Evolutionary conservation across 2,888 invertebrate genomes (phyloP).

Genomic region (Perizoma affinitatum): DNA sequence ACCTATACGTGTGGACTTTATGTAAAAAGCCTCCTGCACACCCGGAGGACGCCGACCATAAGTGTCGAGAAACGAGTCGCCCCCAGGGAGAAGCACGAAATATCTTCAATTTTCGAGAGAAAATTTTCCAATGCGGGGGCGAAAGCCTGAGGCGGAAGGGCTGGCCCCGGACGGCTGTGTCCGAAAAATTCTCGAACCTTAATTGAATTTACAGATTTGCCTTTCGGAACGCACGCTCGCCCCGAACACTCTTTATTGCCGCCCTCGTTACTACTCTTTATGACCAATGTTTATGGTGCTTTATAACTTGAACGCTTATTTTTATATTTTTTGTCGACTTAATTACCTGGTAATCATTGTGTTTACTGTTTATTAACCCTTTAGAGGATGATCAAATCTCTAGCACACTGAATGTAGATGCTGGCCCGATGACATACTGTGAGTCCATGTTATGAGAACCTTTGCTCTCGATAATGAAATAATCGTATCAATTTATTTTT

Average conservation of each 20-base stretch:
- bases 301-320: slow-evolving; percentile 52
- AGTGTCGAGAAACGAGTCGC: slow-evolving; percentile 83
- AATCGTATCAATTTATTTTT: too few relatives aligned
- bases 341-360: neutral
- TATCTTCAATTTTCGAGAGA: slow-evolving; percentile 84
- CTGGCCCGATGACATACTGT: too few relatives aligned
- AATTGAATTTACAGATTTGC: slow-evolving; percentile 84
- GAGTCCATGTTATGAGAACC: too few relatives aligned
- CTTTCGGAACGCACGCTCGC: slow-evolving; percentile 73
- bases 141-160: slow-evolving; percentile 80
- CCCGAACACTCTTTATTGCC: slow-evolving; percentile 65
- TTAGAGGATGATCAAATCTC: too few relatives aligned
- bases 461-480: too few relatives aligned
- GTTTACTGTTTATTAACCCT: neutral
- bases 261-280: slow-evolving; percentile 68
- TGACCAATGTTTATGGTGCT: slow-evolving; percentile 49
- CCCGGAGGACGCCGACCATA: slow-evolving; percentile 82
- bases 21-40: slow-evolving; percentile 84
- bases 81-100: slow-evolving; percentile 81
- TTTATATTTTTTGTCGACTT: slow-evolving; percentile 36
- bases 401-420: too few relatives aligned
- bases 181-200: slow-evolving; percentile 81
- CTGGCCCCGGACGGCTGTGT: slow-evolving; percentile 73
- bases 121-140: slow-evolving; percentile 83
- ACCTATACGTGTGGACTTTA: slow-evolving; percentile 84